Evolutionary conservation across 2,113 vertebrate genomes (phyloP).

Genomic region (Hemichromis elongatus): DNA sequence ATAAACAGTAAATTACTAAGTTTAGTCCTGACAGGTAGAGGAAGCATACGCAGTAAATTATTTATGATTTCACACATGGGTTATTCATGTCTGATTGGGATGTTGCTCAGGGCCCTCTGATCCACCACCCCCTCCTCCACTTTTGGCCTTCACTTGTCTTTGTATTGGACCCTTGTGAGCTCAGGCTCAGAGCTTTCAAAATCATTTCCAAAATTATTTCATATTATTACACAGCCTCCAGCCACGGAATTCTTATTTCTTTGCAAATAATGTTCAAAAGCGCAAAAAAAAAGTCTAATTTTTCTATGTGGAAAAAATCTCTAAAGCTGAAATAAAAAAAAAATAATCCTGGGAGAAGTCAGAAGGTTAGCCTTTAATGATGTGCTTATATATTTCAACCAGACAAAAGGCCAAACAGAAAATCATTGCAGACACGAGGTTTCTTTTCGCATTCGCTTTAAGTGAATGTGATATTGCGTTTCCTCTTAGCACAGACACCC

Average conservation of each 20-base stretch:
- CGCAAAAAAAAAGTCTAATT: not conserved
- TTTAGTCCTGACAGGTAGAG: not conserved
- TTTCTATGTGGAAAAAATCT: not conserved
- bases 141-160: not conserved
- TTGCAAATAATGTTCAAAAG: not conserved
- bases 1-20: not conserved
- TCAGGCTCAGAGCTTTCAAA: not conserved
- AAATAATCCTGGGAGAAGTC: not conserved
- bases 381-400: not conserved
- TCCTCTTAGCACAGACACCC: not conserved
- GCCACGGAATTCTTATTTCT: not conserved
- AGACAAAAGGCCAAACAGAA: not conserved
- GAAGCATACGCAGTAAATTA: not conserved
- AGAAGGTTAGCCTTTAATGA: constrained; percentile 4
- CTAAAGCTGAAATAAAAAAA: not conserved
- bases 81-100: constrained; percentile 1
- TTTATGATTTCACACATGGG: not conserved
- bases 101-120: not conserved
- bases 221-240: not conserved
- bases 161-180: not conserved
- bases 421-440: not conserved
- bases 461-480: not conserved
- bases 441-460: not conserved
- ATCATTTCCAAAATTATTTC: not conserved
- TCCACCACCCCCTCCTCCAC: not conserved